Conservation (phyloP, 2,888 invertebrate genomes). For the Sarcophaga subvicina region DNA sequence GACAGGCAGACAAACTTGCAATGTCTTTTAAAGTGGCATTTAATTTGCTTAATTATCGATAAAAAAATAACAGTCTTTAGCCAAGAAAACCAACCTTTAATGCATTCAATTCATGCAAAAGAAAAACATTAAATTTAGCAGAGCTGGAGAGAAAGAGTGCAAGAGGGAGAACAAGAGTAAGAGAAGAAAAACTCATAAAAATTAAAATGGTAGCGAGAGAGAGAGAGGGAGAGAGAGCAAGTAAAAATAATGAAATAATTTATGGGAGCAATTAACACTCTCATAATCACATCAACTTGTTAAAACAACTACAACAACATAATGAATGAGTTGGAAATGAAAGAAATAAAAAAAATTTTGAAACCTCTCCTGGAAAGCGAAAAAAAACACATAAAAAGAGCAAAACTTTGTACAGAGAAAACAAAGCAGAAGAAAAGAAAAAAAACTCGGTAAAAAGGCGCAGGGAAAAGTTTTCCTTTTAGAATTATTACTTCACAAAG, state of each 20-base stretch:
- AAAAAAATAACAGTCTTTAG: not conserved
- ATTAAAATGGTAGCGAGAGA: not conserved
- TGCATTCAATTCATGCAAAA: not conserved
- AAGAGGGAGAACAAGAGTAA: not conserved
- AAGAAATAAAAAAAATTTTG: not conserved
- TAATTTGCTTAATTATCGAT: slow-evolving; percentile 1
- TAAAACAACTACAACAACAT: slow-evolving; percentile 27
- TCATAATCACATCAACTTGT: slow-evolving; percentile 59
- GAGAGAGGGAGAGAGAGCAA: not conserved
- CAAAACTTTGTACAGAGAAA: not conserved
- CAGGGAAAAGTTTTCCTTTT: slow-evolving; percentile 5
- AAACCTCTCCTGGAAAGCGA: not conserved
- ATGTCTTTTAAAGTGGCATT: not conserved
- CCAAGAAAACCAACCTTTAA: not conserved
- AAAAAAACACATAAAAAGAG: slow-evolving; percentile 6
- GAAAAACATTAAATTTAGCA: not conserved
- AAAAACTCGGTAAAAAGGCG: not conserved
- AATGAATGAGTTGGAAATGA: slow-evolving; percentile 41
- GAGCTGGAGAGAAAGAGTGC: not conserved
- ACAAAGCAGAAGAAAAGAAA: not conserved
- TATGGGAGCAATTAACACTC: slow-evolving; percentile 65
- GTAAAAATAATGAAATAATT: slow-evolving; percentile 37
- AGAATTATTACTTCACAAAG: slow-evolving; percentile 8
- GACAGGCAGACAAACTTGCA: not conserved
- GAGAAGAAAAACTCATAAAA: not conserved